Evolutionary conservation across 2,888 invertebrate genomes (phyloP).

Genomic region (Scaptomyza caliginosa): DNA sequence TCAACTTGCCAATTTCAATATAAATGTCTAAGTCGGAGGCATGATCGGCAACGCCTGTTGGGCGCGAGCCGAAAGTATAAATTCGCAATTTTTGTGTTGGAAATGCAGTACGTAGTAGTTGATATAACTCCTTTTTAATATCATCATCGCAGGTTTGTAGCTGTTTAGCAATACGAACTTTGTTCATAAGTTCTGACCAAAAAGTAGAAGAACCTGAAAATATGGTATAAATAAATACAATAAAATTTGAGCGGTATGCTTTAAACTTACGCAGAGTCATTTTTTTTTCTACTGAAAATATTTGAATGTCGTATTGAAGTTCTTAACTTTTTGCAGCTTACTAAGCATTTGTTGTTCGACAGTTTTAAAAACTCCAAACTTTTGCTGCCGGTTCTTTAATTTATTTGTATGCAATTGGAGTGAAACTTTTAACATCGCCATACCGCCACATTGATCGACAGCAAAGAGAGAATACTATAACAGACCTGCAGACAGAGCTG

Average conservation of each 20-base stretch:
- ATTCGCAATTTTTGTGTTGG: background rate
- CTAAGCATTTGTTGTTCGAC: background rate
- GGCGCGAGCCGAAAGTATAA: constrained; percentile 16
- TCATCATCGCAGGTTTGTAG: background rate
- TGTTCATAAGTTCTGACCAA: constrained; percentile 5
- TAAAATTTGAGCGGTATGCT: background rate
- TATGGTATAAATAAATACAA: background rate
- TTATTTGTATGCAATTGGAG: too few relatives aligned
- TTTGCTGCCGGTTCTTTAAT: background rate
- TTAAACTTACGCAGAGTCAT: constrained; percentile 16
- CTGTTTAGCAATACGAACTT: background rate
- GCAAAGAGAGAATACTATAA: too few relatives aligned
- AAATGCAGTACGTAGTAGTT: background rate
- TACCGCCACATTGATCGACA: too few relatives aligned
- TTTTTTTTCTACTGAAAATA: background rate
- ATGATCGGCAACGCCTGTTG: constrained; percentile 15
- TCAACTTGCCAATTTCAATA: constrained; percentile 3
- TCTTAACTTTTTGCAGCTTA: background rate
- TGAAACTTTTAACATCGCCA: too few relatives aligned
- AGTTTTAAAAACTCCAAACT: background rate
- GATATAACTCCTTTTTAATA: constrained; percentile 3
- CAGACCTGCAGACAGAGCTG: too few relatives aligned
- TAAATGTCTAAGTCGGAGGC: constrained; percentile 12
- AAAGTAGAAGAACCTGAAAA: background rate
- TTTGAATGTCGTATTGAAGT: background rate